Evolutionary conservation across 2,113 vertebrate species (phyloP), one percentile per base, ranked within the genome.

Genomic region (Lonchura striata): DNA sequence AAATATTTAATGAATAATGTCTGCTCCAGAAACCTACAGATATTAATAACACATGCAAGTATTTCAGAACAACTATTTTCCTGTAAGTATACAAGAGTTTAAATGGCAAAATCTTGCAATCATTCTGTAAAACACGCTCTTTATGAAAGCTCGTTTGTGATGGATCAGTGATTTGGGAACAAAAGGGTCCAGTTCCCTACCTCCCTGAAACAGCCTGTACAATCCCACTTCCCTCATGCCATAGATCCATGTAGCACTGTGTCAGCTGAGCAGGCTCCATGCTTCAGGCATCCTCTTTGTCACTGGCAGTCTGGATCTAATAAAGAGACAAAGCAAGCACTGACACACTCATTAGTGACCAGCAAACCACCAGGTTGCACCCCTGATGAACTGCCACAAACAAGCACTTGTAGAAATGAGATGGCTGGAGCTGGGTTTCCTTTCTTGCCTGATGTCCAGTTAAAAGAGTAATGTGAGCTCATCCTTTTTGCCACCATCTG

Each of bases 171-270:
- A n/a, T 28, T 39, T 21, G 41, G 9, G 44, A 76, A 76, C 17
- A 57, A 18, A 71, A 59, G 15, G 24, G 21, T 13, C 28, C 11
- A 4, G 5, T 11, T n/a, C 61, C 83, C 31, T 7, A 27, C 39
- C 44, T 82, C 57, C 22, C 35, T 44, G 66, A 33, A 86, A n/a
- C 33, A 68, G 60, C 28, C 35, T 75, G 69, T 25, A 13, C 41
- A 16, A 1, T 21, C 24, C 54, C 47, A 21, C 7, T 57, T 20
- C 10, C 17, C 59, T 13, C 31, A 6, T 13, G 8, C 39, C 15
- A 5, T 0, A 6, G 24, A 37, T 33, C 57, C 12, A 9, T 0
- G 14, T 1, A 44, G 53, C 15, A 18, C 44, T 1, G 14, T 6
- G 27, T 70, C 1, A 6, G 35, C 0, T 1, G 2, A 41, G 53